A percentile compares a stretch with the other conserved stretches of the same genome.
Conservation (phyloP, 2,113 vertebrate species). For the Seriola dumerili region DNA sequence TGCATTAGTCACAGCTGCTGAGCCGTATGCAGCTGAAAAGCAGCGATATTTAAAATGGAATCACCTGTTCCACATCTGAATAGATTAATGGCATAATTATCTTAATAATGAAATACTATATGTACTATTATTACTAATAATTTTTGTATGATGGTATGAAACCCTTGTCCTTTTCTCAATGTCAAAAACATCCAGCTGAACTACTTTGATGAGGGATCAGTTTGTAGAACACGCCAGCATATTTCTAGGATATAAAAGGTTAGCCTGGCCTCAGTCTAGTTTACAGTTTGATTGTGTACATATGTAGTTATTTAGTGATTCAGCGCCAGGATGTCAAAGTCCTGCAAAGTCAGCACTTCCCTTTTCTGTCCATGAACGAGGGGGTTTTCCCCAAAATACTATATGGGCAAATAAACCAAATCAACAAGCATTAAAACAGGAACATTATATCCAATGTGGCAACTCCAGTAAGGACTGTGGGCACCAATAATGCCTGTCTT, state of each 20-base stretch:
- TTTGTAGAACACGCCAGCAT: conserved; percentile 9
- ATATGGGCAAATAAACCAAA: conserved; percentile 69
- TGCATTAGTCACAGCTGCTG: conserved; percentile 54
- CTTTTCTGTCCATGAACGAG: conserved; percentile 57
- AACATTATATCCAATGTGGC: conserved; percentile 71
- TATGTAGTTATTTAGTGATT: conserved; percentile 71
- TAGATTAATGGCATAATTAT: conserved; percentile 21
- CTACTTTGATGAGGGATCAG: neutral
- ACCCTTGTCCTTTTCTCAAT: neutral
- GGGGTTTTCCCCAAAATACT: conserved; percentile 67
- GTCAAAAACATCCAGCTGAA: conserved; percentile 6
- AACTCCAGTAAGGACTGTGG: conserved; percentile 47
- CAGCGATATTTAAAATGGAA: conserved; percentile 10
- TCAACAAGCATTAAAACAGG: conserved; percentile 70
- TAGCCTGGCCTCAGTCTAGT: conserved; percentile 27
- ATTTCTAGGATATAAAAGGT: conserved; percentile 25
- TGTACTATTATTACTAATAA: neutral
- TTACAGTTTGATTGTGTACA: conserved; percentile 65
- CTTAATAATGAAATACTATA: conserved; percentile 16
- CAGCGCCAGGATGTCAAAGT: conserved; percentile 67
- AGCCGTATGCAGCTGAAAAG: conserved; percentile 14
- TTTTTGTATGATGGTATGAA: neutral
- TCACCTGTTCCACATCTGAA: conserved; percentile 42
- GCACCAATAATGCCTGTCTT: conserved; percentile 56
- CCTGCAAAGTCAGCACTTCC: conserved; percentile 67